A percentile compares a stretch with the other conserved stretches of the same genome.
Evolutionary conservation across 1,140 invertebrate genomes (phyloP).

Genomic region (Drosophila ananassae): DNA sequence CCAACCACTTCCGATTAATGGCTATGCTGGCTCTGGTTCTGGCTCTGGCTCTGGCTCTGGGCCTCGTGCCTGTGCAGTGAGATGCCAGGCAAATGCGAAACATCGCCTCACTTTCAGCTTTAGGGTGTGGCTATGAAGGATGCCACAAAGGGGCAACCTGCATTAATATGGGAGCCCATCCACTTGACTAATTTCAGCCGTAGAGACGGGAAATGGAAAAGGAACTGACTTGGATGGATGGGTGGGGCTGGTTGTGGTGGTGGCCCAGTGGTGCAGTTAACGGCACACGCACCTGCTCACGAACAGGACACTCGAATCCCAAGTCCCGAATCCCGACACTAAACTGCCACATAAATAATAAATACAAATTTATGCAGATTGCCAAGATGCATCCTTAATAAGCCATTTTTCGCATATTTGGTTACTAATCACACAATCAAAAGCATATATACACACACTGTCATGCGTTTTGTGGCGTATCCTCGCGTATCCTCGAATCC

Average conservation of each 20-base stretch:
- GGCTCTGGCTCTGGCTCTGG: not conserved
- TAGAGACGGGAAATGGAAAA: not conserved
- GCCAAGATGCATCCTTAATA: not conserved
- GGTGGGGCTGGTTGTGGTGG: constrained; percentile 1
- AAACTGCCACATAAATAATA: not conserved
- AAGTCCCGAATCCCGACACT: not conserved
- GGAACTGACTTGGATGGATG: not conserved
- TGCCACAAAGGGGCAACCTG: constrained; percentile 10
- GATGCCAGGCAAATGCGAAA: not conserved
- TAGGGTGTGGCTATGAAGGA: constrained; percentile 41
- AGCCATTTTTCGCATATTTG: constrained; percentile 16
- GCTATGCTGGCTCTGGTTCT: not conserved
- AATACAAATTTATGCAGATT: constrained; percentile 2
- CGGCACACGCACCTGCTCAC: not conserved
- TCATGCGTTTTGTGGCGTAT: constrained; percentile 25
- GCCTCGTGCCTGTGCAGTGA: not conserved
- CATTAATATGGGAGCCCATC: constrained; percentile 6
- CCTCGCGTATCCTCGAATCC: constrained; percentile 29
- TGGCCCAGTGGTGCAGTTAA: not conserved
- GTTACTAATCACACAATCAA: constrained; percentile 7
- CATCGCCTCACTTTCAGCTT: constrained; percentile 11
- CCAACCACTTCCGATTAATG: constrained; percentile 1
- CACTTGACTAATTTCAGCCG: constrained; percentile 1
- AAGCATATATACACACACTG: constrained; percentile 39
- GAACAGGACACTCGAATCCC: not conserved